Base-by-base conservation (phyloP, 2,113 vertebrate species). In the Romanogobio albipinnatus region DNA sequence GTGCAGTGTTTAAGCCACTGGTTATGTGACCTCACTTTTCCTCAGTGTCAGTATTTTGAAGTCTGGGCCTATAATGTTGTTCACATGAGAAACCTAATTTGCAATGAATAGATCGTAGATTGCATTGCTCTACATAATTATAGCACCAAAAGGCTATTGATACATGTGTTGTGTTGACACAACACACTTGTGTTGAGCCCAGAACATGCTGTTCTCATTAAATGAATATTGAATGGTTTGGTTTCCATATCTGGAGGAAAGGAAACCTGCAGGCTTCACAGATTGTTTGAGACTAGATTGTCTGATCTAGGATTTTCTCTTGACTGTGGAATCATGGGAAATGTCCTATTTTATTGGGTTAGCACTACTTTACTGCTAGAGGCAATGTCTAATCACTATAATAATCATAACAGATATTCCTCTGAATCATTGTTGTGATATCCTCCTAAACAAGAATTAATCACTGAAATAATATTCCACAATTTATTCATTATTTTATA, bases 281-380 rank as follows among this genome's bases (percentile, higher is more conserved):
- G 29, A 53, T 36, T 39, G 64, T 70, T 70, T 68, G 5, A 80
- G 4, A 51, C 6, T n/a, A 14, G 26, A 56, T 22, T 56, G 6
- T 22, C 64, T 71, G 8, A 51, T 53, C 47, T 81, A 8, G 24
- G 62, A 81, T 33, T 81, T 64, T 80, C 77, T 64, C 43, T 49
- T 24, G 22, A 9, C 33, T 17, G 10, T 64, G 9, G 80, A 56
- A 71, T 56, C 15, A 43, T 68, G 49, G 33, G 17, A 71, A 53
- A 24, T n/a, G 47, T 51, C 26, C 1, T 13, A 11, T 56, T 82
- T 43, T 24, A 11, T 43, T 13, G 29, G 64, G 6, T 71, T 53
- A 56, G 64, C 39, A 49, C 24, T 22, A 33, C 10, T 2, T 36
- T 19, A 29, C 24, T 49, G 39, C 61, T 61, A 68, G 61, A 29